These are phyloP conservation scores for Rhynchomys soricoides DNA, from an alignment of 2,113 vertebrate genomes.

Conservation along the genomic window DNA sequence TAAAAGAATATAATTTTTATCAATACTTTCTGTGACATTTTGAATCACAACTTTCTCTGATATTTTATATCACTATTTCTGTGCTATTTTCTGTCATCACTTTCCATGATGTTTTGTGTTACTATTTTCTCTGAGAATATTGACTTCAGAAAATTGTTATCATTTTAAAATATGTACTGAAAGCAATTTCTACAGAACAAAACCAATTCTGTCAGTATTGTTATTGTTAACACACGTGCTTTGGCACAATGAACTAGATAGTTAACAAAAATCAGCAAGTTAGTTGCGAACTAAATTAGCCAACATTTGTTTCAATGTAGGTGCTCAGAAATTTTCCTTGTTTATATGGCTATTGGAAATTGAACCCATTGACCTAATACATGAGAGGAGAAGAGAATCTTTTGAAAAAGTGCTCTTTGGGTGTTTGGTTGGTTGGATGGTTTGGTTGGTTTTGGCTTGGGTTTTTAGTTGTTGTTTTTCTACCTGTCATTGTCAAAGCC, in stretches of 20 bases:
- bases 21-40: not conserved
- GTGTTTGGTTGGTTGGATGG: not conserved
- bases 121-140: not conserved
- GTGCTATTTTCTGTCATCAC: not conserved
- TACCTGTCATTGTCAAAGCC: not conserved
- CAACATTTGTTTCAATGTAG: constrained; percentile 34
- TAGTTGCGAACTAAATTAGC: constrained; percentile 51
- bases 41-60: not conserved
- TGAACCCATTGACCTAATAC: constrained; percentile 22
- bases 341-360: not conserved
- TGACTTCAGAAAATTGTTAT: constrained; percentile 20
- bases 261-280: constrained; percentile 55
- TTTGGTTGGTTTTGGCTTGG: too few relatives aligned
- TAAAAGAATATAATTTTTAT: not conserved
- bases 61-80: not conserved
- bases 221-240: constrained; percentile 13
- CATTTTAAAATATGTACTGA: constrained; percentile 33
- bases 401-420: not conserved
- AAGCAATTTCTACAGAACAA: not conserved
- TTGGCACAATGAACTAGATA: not conserved
- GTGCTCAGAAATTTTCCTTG: constrained; percentile 3
- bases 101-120: not conserved
- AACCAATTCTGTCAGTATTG: not conserved
- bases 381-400: not conserved
- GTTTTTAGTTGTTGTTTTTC: not conserved